phyloP scores from a whole-genome alignment of 1,140 invertebrate species.

The Cydia strobilella region DNA sequence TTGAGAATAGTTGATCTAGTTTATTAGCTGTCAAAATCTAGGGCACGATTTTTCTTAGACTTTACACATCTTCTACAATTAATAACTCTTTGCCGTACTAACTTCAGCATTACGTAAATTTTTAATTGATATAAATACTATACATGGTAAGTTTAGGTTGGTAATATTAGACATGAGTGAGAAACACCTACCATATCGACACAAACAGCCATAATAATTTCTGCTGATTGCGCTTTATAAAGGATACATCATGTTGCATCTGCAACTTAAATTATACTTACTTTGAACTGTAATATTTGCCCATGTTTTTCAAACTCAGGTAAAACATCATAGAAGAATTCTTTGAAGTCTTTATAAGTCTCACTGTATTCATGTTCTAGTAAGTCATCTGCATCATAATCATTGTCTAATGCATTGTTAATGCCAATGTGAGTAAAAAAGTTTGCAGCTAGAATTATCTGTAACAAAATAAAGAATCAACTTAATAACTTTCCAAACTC shows the following conservation, averaged over 20 bases:
- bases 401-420: constrained; percentile 84
- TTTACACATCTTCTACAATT: no score
- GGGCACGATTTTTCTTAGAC: no score
- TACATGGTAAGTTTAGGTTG: no score
- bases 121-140: no score
- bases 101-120: no score
- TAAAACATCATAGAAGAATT: constrained; percentile 93
- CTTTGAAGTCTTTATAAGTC: constrained; percentile 89
- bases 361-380: constrained; percentile 93
- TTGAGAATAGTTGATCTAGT: no score
- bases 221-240: constrained; percentile 38
- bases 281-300: constrained; percentile 88
- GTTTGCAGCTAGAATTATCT: constrained; percentile 87
- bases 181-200: no score
- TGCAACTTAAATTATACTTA: constrained; percentile 45
- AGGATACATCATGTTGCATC: constrained; percentile 50
- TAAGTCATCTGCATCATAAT: constrained; percentile 90
- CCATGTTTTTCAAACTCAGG: constrained; percentile 92
- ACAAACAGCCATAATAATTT: background rate
- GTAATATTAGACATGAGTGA: no score
- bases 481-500: background rate
- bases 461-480: constrained; percentile 43
- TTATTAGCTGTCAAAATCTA: no score
- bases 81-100: no score
- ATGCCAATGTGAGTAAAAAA: constrained; percentile 93